Evolutionary conservation across 2,888 invertebrate genomes (phyloP), one percentile per base, ranked within the genome.

Genomic region (Drosophila hamatofila): DNA sequence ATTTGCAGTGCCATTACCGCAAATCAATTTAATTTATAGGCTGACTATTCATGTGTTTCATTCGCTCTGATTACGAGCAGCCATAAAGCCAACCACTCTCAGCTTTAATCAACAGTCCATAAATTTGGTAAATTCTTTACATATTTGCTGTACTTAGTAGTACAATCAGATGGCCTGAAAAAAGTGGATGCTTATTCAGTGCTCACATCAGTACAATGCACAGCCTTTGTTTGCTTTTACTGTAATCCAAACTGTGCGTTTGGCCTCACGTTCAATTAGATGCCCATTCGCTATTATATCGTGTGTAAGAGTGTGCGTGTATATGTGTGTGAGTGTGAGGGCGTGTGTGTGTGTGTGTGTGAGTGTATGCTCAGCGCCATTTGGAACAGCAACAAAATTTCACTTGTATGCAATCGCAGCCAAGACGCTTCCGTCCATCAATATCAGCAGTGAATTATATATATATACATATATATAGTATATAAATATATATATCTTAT

Each of bases 201-300:
- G 25, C 21, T 14, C 27, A 33, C 3, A 23, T 30, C 16, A n/a
- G 8, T 39, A 78, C 77, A 78, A 64, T 70, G 75, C 49, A 42
- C 9, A 42, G 55, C 23, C 79, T 56, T 79, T 78, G 75, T 78
- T 67, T 65, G 71, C 14, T 9, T 35, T 41, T 25, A 33, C 62
- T 62, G 49, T 68, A 72, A 75, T 79, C 70, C 70, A 57, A 63
- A 49, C 46, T 66, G 46, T 55, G 69, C 72, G 75, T n/a, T 42
- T 49, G 39, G 48, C 54, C 80, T 57, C 84, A 79, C 80, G 80
- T 79, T 69, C 82, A 81, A 75, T 81, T 79, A 84, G 80, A 52
- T 57, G 61, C 48, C 48, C 55, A 66, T 59, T 54, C 33, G 46
- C 30, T 9, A 60, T 49, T 41, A 58, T 54, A 52, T 46, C 57